These are phyloP conservation scores for Microtus montanus DNA, from an alignment of 2,113 vertebrate species.

Conservation along the genomic window DNA sequence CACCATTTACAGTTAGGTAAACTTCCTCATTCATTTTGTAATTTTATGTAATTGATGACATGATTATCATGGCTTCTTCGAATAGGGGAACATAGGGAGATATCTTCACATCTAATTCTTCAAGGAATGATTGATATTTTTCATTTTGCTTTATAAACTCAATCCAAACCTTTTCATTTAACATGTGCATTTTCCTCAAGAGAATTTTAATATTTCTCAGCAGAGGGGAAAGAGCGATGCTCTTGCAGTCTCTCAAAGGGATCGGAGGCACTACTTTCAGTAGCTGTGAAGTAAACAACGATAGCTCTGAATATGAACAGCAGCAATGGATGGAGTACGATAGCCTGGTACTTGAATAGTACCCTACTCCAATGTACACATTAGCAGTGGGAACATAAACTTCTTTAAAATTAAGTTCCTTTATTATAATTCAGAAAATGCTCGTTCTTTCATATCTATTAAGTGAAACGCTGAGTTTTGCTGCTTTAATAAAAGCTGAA, in stretches of 20 bases:
- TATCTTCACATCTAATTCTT: slow-evolving; percentile 27
- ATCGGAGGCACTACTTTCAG: slow-evolving; percentile 2
- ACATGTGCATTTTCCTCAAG: slow-evolving; percentile 21
- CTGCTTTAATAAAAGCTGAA: slow-evolving; percentile 14
- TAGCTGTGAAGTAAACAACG: background rate
- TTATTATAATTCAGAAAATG: background rate
- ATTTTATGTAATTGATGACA: slow-evolving; percentile 26
- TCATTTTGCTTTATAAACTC: slow-evolving; percentile 46
- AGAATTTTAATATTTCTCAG: slow-evolving; percentile 41
- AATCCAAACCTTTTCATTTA: slow-evolving; percentile 52
- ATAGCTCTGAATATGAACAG: background rate
- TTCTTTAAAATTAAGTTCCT: background rate
- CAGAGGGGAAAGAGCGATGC: slow-evolving; percentile 56
- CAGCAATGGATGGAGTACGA: background rate
- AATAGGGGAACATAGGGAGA: background rate
- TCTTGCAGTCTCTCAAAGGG: background rate
- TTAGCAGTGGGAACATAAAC: slow-evolving; percentile 12
- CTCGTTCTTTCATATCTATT: background rate
- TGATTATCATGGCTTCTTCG: background rate
- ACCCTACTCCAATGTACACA: background rate
- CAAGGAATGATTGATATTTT: slow-evolving; percentile 62
- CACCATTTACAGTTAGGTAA: slow-evolving; percentile 23
- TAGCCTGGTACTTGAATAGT: background rate
- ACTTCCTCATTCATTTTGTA: background rate
- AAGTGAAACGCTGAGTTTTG: background rate